Percentiles rank a stretch among this genome's conserved stretches.
These are phyloP conservation scores for Nicator chloris DNA, from an alignment of 2,113 vertebrate genomes.

Conservation along the genomic window DNA sequence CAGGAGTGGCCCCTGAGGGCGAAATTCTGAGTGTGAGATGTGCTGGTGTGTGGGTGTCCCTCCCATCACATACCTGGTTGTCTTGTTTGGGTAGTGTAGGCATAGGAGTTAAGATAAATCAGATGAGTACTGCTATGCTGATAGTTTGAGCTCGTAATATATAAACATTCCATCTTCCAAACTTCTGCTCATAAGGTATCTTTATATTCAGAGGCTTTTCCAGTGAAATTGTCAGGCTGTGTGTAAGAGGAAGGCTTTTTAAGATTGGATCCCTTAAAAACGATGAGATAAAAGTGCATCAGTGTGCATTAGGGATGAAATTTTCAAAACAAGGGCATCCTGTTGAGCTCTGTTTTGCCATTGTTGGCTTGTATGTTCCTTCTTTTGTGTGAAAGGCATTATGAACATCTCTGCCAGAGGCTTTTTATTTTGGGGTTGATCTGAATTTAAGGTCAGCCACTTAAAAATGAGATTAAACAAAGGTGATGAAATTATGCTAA, in stretches of 20 bases:
- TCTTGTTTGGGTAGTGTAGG: background rate
- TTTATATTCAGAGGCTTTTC: slow-evolving; percentile 7
- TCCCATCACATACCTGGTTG: background rate
- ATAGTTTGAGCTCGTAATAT: fast-evolving
- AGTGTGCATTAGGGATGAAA: background rate
- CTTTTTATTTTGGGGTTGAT: slow-evolving; percentile 1
- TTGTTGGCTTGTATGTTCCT: background rate
- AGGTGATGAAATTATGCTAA: background rate
- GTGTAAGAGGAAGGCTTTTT: background rate
- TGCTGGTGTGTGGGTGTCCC: background rate
- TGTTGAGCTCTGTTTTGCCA: background rate
- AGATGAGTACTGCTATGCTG: background rate
- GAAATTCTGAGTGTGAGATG: background rate
- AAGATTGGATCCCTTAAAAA: background rate
- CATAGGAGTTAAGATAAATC: background rate
- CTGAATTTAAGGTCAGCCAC: slow-evolving; percentile 5
- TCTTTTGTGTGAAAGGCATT: background rate
- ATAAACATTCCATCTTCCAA: background rate
- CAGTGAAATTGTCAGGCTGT: background rate
- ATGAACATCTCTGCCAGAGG: background rate
- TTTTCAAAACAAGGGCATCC: background rate
- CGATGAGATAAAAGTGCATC: background rate
- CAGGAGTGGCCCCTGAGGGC: background rate
- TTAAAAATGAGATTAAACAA: slow-evolving; percentile 2
- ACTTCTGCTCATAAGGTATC: background rate